Base-by-base conservation (phyloP, 1,140 invertebrate genomes). In the Lepidurus packardi region DNA sequence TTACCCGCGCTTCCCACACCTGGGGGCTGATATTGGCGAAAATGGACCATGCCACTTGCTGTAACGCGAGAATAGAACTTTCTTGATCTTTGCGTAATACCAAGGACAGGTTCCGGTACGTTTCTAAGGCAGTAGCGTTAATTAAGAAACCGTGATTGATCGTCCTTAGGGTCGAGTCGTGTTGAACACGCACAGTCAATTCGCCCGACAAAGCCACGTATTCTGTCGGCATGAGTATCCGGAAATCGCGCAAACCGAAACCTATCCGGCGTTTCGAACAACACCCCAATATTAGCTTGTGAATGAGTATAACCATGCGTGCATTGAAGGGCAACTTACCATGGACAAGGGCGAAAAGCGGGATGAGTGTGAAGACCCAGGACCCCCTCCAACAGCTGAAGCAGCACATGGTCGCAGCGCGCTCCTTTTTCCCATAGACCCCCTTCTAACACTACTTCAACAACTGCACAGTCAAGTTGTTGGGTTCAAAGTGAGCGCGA, bases 401-500 rank as follows among this genome's bases (percentile, higher is more conserved):
- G 16, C 53, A 65, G 53, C 53, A 65, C 53, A 65, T 65, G 53
- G 53, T 65, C 53, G 53, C 53, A n/a, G 53, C 6, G 6, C 6
- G 53, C 21, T 7, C 13, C 6, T 21, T 9, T 65, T 9, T 13
- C 16, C 53, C 53, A 65, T 65, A 65, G 13, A 21, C 21, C 16
- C 53, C 53, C 16, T n/a, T 13, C 53, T 9, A 13, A n/a, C 53
- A 65, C 16, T 21, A 65, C 53, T 65, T 65, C 7, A 47, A 8
- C 53, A 65, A 65, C 53, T 65, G 53, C 53, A n/a, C 53, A 65
- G 16, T 5, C 53, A 65, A 65, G 53, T 65, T 65, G 53, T 65
- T 65, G 53, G 21, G 13, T 65, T 65, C 53, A 65, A 65, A 65
- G 53, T 65, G 53, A 65, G 53, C 53, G 53, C 53, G 53, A 65